Evolutionary conservation across 2,113 vertebrate genomes (phyloP).

Genomic region (Mohoua ochrocephala): DNA sequence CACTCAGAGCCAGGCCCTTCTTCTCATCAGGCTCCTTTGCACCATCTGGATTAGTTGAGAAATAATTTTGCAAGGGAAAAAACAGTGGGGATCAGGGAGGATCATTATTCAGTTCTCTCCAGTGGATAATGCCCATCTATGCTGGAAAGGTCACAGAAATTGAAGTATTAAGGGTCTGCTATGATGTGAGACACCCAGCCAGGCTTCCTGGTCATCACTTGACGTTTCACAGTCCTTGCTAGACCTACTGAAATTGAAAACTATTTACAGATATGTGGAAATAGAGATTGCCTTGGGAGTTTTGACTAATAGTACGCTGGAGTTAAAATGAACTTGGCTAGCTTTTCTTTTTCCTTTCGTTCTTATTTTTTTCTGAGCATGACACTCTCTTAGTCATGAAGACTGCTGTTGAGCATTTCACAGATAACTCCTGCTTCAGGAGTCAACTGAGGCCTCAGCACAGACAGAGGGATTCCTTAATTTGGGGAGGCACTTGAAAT

Average conservation of each 20-base stretch:
- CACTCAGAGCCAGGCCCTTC: background rate
- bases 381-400: background rate
- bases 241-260: background rate
- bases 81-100: background rate
- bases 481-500: background rate
- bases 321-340: background rate
- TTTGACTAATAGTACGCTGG: background rate
- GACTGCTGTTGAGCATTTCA: background rate
- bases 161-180: background rate
- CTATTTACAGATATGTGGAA: background rate
- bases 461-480: background rate
- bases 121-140: background rate
- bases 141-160: constrained; percentile 8
- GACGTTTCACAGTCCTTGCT: background rate
- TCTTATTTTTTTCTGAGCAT: background rate
- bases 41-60: constrained; percentile 4
- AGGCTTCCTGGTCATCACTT: background rate
- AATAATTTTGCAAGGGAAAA: background rate
- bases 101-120: background rate
- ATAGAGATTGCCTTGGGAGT: background rate
- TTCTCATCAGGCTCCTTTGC: background rate
- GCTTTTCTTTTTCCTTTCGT: background rate
- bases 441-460: background rate
- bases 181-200: background rate
- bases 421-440: background rate